phyloP scores from a whole-genome alignment of 2,113 vertebrate genomes.

The Physeter macrocephalus region DNA sequence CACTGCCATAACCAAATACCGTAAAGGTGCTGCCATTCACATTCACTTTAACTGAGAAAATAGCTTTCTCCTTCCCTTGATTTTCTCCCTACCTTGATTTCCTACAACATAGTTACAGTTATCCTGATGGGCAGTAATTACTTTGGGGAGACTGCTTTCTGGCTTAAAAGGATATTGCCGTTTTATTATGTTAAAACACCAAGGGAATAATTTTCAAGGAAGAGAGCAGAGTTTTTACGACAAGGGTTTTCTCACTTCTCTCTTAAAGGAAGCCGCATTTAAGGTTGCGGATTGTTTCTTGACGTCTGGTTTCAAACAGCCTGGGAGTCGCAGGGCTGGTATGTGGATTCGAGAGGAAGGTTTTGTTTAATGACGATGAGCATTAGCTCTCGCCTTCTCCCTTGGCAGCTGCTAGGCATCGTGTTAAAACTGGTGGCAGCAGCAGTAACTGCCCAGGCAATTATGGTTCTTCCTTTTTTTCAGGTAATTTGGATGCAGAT shows the following conservation, averaged over 20 bases:
- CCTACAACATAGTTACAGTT: neutral
- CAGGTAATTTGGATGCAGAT: neutral
- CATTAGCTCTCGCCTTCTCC: neutral
- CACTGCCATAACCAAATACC: neutral
- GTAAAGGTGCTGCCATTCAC: neutral
- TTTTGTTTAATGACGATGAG: neutral
- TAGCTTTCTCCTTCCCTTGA: neutral
- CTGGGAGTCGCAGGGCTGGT: neutral
- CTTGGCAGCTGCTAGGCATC: neutral
- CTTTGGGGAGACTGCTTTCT: neutral
- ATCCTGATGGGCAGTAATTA: neutral
- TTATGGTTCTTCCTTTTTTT: constrained; percentile 38
- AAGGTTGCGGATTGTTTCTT: neutral
- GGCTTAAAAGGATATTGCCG: neutral
- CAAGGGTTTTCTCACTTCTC: neutral
- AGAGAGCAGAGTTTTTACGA: neutral
- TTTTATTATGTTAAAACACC: constrained; percentile 47
- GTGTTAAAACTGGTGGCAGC: rapidly evolving
- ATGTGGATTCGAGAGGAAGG: rapidly evolving
- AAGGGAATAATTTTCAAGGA: neutral
- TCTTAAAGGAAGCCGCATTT: neutral
- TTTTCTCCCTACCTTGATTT: neutral
- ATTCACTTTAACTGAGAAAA: neutral
- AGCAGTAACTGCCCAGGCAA: neutral
- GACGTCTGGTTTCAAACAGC: neutral